A percentile compares a stretch with the other conserved stretches of the same genome.
Evolutionary conservation across 2,888 invertebrate species (phyloP).

Genomic region (Elysia crispata): DNA sequence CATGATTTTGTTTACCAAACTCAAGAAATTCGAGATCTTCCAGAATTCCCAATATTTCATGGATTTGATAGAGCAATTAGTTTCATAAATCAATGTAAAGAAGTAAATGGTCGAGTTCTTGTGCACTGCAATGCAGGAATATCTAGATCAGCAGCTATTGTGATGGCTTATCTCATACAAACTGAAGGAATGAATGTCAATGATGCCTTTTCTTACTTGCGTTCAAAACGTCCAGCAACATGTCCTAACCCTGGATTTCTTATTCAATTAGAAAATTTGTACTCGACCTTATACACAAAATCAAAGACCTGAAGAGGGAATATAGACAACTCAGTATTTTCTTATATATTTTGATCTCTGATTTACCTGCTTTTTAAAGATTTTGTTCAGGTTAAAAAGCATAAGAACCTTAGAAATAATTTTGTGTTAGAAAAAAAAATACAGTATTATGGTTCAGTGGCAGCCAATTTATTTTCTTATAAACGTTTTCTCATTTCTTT

Average conservation of each 20-base stretch:
- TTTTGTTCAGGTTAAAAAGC: too few relatives aligned
- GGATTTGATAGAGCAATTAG: constrained; percentile 79
- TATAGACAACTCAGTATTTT: too few relatives aligned
- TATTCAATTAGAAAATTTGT: constrained; percentile 81
- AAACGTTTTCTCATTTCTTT: too few relatives aligned
- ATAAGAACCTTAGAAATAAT: too few relatives aligned
- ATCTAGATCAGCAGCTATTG: constrained; percentile 88
- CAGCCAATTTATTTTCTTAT: too few relatives aligned
- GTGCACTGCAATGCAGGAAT: constrained; percentile 96
- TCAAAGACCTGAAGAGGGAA: background rate
- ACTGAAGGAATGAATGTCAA: constrained; percentile 80
- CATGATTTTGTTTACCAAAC: constrained; percentile 80
- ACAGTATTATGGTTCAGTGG: too few relatives aligned
- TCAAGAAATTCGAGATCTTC: constrained; percentile 81
- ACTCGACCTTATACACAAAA: constrained; percentile 31
- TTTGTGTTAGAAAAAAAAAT: too few relatives aligned
- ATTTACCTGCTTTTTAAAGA: too few relatives aligned
- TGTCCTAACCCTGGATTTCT: constrained; percentile 90
- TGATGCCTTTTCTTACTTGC: constrained; percentile 84
- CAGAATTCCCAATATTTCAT: constrained; percentile 69
- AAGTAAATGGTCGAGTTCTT: constrained; percentile 81
- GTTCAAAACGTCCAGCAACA: constrained; percentile 83
- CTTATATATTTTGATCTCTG: too few relatives aligned
- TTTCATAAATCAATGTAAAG: constrained; percentile 81
- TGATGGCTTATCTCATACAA: constrained; percentile 88